Evolutionary conservation across 2,113 vertebrate genomes (phyloP).

Genomic region (Microtus montanus): DNA sequence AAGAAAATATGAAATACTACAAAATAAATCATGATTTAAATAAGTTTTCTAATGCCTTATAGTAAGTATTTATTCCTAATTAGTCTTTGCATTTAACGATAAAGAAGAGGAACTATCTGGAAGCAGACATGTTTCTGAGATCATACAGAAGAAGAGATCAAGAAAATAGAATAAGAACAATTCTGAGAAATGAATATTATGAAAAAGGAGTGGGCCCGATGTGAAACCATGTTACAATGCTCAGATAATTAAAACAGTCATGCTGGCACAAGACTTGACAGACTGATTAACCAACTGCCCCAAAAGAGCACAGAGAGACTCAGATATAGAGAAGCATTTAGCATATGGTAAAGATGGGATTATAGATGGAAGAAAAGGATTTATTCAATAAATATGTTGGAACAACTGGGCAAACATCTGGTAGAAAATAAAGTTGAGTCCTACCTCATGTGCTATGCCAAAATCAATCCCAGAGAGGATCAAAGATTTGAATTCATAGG

Average conservation of each 20-base stretch:
- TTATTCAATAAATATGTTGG: conserved; percentile 18
- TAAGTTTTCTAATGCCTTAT: not conserved
- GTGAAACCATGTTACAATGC: conserved; percentile 11
- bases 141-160: conserved; percentile 27
- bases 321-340: not conserved
- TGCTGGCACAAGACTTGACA: not conserved
- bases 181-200: not conserved
- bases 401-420: conserved; percentile 45
- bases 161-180: not conserved
- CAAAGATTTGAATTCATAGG: not conserved
- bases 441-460: not conserved
- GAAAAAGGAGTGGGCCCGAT: not conserved
- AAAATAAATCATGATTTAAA: conserved; percentile 14
- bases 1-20: not conserved
- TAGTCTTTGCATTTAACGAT: not conserved
- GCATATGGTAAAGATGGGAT: not conserved
- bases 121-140: not conserved
- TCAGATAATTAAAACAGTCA: conserved; percentile 35
- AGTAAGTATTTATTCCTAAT: not conserved
- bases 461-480: conserved; percentile 1
- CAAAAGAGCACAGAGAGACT: not conserved
- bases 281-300: not conserved
- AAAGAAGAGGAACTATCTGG: not conserved
- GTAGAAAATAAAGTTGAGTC: conserved; percentile 39
- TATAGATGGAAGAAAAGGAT: not conserved